A percentile compares a stretch with the other conserved stretches of the same genome.
phyloP scores from a whole-genome alignment of 2,888 invertebrate species.

The Amiota minor region DNA sequence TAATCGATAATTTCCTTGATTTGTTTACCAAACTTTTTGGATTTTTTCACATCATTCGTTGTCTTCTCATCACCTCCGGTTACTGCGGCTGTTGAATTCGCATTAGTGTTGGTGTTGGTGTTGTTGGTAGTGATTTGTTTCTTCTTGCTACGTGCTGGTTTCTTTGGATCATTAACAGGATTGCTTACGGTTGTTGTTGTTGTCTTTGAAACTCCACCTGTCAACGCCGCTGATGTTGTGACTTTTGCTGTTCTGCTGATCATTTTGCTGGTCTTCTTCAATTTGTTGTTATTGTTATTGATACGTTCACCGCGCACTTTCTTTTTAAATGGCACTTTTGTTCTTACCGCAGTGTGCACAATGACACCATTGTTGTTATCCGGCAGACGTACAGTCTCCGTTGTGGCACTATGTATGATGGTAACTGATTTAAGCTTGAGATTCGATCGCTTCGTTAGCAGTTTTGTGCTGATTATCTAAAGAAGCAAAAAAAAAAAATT shows the following conservation, averaged over 20 bases:
- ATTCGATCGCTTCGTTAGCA: conserved; percentile 85
- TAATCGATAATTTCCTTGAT: conserved; percentile 86
- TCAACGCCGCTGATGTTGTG: conserved; percentile 32
- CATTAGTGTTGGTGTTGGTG: conserved; percentile 33
- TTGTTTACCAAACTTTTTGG: conserved; percentile 74
- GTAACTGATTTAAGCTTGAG: conserved; percentile 89
- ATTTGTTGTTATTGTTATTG: conserved; percentile 57
- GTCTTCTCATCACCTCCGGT: conserved; percentile 66
- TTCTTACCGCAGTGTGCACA: conserved; percentile 89
- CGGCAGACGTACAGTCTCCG: conserved; percentile 89
- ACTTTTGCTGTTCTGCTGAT: conserved; percentile 13
- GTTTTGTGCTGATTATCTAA: conserved; percentile 85
- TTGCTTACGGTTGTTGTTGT: conserved; percentile 57
- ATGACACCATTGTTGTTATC: conserved; percentile 84
- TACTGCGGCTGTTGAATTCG: conserved; percentile 32
- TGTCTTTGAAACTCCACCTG: conserved; percentile 38
- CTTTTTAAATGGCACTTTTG: conserved; percentile 89
- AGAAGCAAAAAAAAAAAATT: conserved; percentile 36
- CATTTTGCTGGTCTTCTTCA: conserved; percentile 72
- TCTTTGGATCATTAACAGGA: conserved; percentile 45
- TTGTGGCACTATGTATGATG: conserved; percentile 91
- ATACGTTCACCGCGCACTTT: conserved; percentile 78
- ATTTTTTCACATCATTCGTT: conserved; percentile 64
- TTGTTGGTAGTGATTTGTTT: conserved; percentile 73
- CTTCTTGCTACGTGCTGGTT: conserved; percentile 68